phyloP scores from a whole-genome alignment of 2,113 vertebrate genomes.

The Steatornis caripensis region DNA sequence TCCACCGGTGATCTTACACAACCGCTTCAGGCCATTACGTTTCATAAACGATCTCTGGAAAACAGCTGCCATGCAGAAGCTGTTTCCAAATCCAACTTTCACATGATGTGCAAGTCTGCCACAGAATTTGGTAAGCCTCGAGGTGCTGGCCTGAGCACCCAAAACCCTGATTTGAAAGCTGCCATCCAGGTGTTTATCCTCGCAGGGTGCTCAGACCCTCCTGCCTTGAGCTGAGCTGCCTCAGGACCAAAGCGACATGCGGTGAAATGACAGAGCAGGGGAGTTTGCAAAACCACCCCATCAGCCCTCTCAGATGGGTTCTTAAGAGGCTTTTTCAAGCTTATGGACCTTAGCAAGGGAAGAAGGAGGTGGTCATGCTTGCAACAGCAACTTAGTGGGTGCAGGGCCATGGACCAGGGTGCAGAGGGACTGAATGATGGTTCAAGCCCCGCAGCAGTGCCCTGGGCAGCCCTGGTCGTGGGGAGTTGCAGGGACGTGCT shows the following conservation, averaged over 20 bases:
- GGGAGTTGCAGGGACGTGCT: background rate
- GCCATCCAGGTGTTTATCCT: accelerated
- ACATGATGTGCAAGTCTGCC: background rate
- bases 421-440: background rate
- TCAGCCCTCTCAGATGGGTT: accelerated
- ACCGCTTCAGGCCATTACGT: accelerated
- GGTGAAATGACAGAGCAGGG: background rate
- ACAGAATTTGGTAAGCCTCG: background rate
- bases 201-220: background rate
- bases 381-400: background rate
- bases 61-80: background rate
- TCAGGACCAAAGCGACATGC: accelerated
- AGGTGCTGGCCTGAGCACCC: background rate
- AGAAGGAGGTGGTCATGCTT: background rate
- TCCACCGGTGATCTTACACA: background rate
- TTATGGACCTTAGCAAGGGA: background rate
- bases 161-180: background rate
- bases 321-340: background rate
- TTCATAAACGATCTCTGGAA: background rate
- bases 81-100: background rate
- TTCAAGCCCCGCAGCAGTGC: background rate
- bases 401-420: no score
- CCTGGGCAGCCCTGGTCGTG: accelerated
- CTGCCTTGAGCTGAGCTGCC: background rate
- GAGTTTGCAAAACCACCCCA: background rate